Percentiles rank a stretch among this genome's conserved stretches.
Evolutionary conservation across 2,113 vertebrate genomes (phyloP).

Genomic region (Nettapus auritus): DNA sequence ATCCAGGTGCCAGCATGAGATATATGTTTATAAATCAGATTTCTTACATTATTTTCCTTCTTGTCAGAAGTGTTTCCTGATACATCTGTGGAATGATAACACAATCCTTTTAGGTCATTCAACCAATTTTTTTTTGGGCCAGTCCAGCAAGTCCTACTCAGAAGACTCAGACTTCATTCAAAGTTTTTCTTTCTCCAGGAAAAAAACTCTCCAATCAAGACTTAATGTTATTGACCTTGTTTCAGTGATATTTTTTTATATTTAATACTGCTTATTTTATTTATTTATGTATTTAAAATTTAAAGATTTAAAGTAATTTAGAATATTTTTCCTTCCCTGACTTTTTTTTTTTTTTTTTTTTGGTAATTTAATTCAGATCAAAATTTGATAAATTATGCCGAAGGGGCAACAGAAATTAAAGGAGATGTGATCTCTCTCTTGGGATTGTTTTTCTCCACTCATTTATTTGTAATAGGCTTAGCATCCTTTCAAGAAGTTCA

Average conservation of each 20-base stretch:
- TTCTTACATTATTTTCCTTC: constrained; percentile 14
- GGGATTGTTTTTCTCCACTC: not conserved
- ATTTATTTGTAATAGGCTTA: not conserved
- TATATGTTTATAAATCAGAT: not conserved
- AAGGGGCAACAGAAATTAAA: not conserved
- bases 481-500: not conserved
- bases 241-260: not conserved
- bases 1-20: constrained; percentile 3
- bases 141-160: not conserved
- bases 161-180: not conserved
- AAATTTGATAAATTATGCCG: not conserved
- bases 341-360: not conserved
- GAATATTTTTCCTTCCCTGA: not conserved
- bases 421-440: not conserved
- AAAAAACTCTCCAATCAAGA: not conserved
- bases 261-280: not conserved
- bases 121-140: not conserved
- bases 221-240: not conserved
- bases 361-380: not conserved
- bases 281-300: not conserved
- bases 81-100: not conserved
- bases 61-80: constrained; percentile 18
- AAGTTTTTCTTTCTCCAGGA: not conserved
- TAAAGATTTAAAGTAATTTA: not conserved
- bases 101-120: not conserved